These are phyloP conservation scores for Clunio marinus DNA, from an alignment of 2,888 invertebrate species.

Conservation along the genomic window DNA sequence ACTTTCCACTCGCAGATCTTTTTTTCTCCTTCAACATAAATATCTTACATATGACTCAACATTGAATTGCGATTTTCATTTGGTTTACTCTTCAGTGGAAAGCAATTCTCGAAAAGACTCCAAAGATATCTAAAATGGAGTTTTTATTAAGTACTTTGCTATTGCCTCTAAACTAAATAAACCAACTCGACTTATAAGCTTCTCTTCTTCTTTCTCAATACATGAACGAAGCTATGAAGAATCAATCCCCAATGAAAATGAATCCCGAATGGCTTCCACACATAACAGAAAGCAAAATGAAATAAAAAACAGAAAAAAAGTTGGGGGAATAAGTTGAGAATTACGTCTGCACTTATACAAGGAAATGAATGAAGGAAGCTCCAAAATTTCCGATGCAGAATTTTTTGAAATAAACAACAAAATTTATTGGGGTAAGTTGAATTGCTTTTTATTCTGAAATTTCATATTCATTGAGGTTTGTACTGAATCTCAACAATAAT, in stretches of 20 bases:
- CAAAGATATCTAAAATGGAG: background rate
- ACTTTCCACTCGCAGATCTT: too few species aligned
- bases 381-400: too few species aligned
- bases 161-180: too few species aligned
- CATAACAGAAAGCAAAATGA: background rate
- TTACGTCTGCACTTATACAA: background rate
- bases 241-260: conserved; percentile 11
- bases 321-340: background rate
- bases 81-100: background rate
- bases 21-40: too few species aligned
- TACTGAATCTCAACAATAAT: too few species aligned
- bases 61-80: background rate
- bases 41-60: conserved; percentile 11
- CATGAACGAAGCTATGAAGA: background rate
- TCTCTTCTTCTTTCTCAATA: background rate
- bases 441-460: too few species aligned
- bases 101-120: background rate
- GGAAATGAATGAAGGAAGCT: too few species aligned
- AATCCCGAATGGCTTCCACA: background rate
- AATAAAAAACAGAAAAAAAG: background rate
- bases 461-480: too few species aligned
- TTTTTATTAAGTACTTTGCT: conserved; percentile 6
- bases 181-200: background rate
- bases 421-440: too few species aligned
- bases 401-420: too few species aligned